Base-by-base conservation (phyloP, 2,113 vertebrate species). In the Genyomyrus donnyi region DNA sequence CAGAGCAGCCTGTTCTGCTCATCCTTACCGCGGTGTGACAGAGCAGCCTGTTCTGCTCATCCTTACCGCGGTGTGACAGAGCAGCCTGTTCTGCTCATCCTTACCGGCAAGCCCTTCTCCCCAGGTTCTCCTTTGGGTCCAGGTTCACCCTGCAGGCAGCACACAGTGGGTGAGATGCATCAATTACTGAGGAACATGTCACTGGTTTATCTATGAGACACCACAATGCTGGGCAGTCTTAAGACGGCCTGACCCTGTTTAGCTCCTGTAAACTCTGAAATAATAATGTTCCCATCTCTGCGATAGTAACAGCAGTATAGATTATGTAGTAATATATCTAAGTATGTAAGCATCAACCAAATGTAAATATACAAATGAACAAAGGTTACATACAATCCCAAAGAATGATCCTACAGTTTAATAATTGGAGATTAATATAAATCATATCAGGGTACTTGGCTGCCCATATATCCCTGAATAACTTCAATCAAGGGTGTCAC, bases 111-210 rank as follows among this genome's bases (percentile, higher is more conserved):
- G 89, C 96, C 98, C 94, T 97, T 98, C 84, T 97, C 97, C 52
- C 98, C 98, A 0, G 96, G 96, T 91, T 98, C 96, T 91, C 98
- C 98, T 94, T 97, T 97, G 87, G 94, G 95, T 89, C 98, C 98
- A 4, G 96, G 95, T 84, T 94, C 92, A 56, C 98, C 98, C 98
- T 99, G 93, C 17, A 31, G 80, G 21, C 21, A 50, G 49, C 27
- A 87, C 52, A 89, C 42, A 53, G 5, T 5, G 13, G 39, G 39
- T 50, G 9, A 83, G 50, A 46, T 52, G 35, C 70, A 21, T n/a
- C 50, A 56, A 5, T 3, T 50, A 56, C 31, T 5, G 31, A 31
- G 13, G 11, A 87, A 87, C 85, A 5, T 45, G 83, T 46, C 15
- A n/a, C 39, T 42, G 13, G 8, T 70, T 70, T 70, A 31, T 4